These are phyloP conservation scores for Amia ocellicauda DNA, from an alignment of 2,113 vertebrate species.

Conservation along the genomic window DNA sequence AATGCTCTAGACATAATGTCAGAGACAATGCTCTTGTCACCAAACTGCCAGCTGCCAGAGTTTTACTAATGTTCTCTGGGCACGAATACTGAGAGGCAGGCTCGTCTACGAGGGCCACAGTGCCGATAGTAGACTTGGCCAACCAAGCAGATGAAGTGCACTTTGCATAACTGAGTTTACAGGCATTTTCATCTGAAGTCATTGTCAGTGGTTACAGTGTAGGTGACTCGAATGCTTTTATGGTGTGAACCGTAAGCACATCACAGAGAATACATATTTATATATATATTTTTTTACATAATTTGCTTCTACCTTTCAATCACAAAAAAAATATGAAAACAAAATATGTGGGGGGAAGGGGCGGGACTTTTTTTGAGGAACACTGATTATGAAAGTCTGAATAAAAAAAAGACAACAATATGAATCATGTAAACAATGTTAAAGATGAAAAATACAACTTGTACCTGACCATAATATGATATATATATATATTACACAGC, in stretches of 20 bases:
- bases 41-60: constrained; percentile 40
- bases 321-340: too few relatives aligned
- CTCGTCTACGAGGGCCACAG: not conserved
- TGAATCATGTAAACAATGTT: too few relatives aligned
- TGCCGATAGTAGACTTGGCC: constrained; percentile 1
- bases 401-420: too few relatives aligned
- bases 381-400: too few relatives aligned
- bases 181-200: not conserved
- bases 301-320: too few relatives aligned
- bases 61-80: constrained; percentile 13
- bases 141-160: constrained; percentile 12
- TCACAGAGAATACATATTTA: not conserved
- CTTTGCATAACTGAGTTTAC: constrained; percentile 2
- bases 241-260: not conserved
- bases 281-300: too few relatives aligned
- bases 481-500: too few relatives aligned
- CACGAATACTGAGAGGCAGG: not conserved
- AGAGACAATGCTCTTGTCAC: constrained; percentile 38
- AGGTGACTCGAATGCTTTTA: not conserved
- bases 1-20: constrained; percentile 38
- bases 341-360: too few relatives aligned
- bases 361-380: too few relatives aligned
- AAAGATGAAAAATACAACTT: too few relatives aligned
- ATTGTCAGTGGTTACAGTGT: not conserved
- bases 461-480: too few relatives aligned